Evolutionary conservation across 1,140 invertebrate genomes (phyloP), one percentile per base, ranked within the genome.

Genomic region (Forficula auricularia): DNA sequence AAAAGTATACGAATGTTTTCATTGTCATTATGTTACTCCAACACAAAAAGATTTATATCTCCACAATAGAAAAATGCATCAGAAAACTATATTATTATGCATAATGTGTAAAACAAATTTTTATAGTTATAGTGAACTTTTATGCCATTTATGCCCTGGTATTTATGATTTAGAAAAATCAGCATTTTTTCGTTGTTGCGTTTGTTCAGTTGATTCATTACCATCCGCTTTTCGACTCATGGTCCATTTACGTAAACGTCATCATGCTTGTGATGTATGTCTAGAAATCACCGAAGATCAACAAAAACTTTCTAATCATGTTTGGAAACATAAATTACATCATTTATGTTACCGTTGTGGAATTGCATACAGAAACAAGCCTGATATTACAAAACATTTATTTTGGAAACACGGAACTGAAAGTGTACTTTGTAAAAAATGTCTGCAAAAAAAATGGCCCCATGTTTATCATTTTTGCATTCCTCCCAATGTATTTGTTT

Each of bases 321-420:
- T 87, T 27, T 84, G 80, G 79, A 87, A 87, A 57, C 84, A 88
- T 56, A 87, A 86, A 58, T 58, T 87, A 19, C 71, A 83, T 59
- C 82, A 87, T 60, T 58, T 84, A 14, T 88, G 84, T 56, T 86
- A 85, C 58, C 72, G 80, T 31, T 87, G 83, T 60, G 78, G 77
- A 18, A 82, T 87, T 48, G 73, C 82, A 3, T 88, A 87, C 57
- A 68, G 79, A 40, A 85, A 84, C 57, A 85, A 86, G 57, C 76
- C 76, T 31, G 82, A 86, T 52, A 86, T 87, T 38, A 83, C 77
- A 27, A 83, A 82, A 53, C 83, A 89, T 65, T 60, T 87, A 31
- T 86, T 85, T 56, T 89, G 83, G 84, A 88, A 89, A 57, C 83
- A 89, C 57, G 82, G 82, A 10, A 87, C 82, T 3, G 82, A 87